phyloP scores from a whole-genome alignment of 2,797 vertebrate genomes.

The Pseudochirops cupreus region DNA sequence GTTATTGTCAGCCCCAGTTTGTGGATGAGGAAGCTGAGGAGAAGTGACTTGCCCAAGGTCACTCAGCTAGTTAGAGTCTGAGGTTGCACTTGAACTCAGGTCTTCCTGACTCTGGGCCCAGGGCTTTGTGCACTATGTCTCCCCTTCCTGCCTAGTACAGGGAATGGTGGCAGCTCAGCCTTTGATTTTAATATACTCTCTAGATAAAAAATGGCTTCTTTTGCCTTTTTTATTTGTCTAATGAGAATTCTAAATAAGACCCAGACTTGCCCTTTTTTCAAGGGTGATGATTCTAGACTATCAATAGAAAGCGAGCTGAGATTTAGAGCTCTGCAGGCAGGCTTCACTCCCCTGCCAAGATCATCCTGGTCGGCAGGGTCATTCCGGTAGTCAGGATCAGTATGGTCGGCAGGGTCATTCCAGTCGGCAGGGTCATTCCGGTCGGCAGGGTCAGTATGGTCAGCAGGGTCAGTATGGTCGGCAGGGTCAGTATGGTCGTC shows the following conservation, averaged over 20 bases:
- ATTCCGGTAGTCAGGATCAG: no score
- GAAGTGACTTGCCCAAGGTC: neutral
- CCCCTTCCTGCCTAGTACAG: neutral
- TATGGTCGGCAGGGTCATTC: no score
- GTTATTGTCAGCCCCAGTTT: neutral
- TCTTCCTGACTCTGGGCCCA: neutral
- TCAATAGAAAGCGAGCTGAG: slow-evolving; percentile 29
- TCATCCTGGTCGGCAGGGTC: neutral
- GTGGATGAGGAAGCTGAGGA: neutral
- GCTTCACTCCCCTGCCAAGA: neutral
- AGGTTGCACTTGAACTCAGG: neutral
- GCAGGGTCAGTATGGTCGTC: neutral
- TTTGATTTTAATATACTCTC: neutral
- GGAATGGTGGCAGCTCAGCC: neutral
- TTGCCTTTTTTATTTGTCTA: slow-evolving; percentile 37
- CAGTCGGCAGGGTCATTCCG: neutral
- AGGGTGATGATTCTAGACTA: slow-evolving; percentile 36
- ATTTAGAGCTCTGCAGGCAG: neutral
- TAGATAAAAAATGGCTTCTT: neutral
- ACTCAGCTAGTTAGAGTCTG: neutral
- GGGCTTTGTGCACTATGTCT: neutral
- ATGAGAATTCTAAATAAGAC: slow-evolving; percentile 42
- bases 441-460: no score
- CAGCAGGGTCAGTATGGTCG: neutral
- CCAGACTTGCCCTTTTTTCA: slow-evolving; percentile 19